Evolutionary conservation across 2,888 invertebrate species (phyloP), one percentile per base, ranked within the genome.

Genomic region (Phyllotreta cruciferae): DNA sequence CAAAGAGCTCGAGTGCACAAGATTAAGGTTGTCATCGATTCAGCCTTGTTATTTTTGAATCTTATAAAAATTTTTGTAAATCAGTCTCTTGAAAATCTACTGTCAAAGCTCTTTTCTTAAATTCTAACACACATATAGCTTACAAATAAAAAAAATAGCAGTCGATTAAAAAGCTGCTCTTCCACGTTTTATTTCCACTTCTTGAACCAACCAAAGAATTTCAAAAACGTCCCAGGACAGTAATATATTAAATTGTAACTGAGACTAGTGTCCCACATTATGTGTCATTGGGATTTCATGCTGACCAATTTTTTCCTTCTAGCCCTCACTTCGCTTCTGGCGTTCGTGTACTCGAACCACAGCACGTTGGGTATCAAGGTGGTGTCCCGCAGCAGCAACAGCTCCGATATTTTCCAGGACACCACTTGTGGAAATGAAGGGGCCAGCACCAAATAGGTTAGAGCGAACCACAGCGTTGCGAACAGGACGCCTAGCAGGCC

Each of bases 311-410:
- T 93, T 68, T 92, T 85, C 54, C 90, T 89, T 68, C 93, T 86
- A 6, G 91, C 88, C 69, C 92, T 86, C 37, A 92, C 89, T 79
- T 95, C 95, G 74, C 91, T 90, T 69, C 94, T 85, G 58, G 92
- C 90, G 69, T 91, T 92, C 34, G 93, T 94, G 80, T 96, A 96
- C 80, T 96, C 95, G 79, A 96, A 96, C 94, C 94, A 95, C 70
- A 95, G 80, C 11, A 96, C 91, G 80, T 96, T 95, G 34, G 95
- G 95, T 79, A 96, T 96, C 62, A 94, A 82, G 0, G 94, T 93
- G 41, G 94, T 93, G 78, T 96, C 96, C 68, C 95, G 85, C 66
- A 96, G 83, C 83, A 96, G 87, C 66, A 95, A 82, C 80, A 92
- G 88, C 82, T 96, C 95, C 62, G 93, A 91, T 70, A 92, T 82